Conservation (phyloP, 2,888 invertebrate species). For the Cerceris ruficornis region DNA sequence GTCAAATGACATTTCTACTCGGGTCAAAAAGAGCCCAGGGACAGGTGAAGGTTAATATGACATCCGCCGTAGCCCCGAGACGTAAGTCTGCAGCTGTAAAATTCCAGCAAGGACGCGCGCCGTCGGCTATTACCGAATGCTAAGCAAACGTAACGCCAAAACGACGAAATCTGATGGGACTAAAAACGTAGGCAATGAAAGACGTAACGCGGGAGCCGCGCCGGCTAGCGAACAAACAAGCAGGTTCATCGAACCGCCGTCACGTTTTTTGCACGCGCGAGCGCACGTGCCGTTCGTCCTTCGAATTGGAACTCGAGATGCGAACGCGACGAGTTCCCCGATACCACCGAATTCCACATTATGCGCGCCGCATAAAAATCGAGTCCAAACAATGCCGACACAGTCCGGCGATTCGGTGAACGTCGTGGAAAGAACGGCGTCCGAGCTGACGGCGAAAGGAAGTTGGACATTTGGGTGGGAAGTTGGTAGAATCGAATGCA, state of each 20-base stretch:
- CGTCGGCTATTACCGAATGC: no score
- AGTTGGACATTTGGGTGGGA: neutral
- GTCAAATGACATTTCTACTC: no score
- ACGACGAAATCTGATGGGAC: no score
- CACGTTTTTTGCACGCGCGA: constrained; percentile 55
- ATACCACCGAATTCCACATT: constrained; percentile 1
- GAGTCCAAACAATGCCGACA: neutral
- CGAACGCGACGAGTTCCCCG: neutral
- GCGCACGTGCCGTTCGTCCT: constrained; percentile 47
- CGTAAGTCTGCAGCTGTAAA: constrained; percentile 2
- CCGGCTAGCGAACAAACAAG: constrained; percentile 6
- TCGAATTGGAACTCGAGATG: constrained; percentile 35
- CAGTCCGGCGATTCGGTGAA: neutral
- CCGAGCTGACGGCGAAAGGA: neutral
- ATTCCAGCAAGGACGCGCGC: constrained; percentile 9
- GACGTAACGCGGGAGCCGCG: constrained; percentile 15
- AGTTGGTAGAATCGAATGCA: no score
- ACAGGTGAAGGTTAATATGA: no score
- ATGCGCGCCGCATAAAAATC: neutral
- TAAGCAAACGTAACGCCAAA: no score
- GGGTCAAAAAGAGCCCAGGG: no score
- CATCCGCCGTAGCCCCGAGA: no score
- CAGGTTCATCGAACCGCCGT: constrained; percentile 50
- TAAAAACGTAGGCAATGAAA: constrained; percentile 12
- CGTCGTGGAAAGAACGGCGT: neutral